phyloP scores from a whole-genome alignment of 2,797 vertebrate genomes.

The Sebastes cheni region DNA sequence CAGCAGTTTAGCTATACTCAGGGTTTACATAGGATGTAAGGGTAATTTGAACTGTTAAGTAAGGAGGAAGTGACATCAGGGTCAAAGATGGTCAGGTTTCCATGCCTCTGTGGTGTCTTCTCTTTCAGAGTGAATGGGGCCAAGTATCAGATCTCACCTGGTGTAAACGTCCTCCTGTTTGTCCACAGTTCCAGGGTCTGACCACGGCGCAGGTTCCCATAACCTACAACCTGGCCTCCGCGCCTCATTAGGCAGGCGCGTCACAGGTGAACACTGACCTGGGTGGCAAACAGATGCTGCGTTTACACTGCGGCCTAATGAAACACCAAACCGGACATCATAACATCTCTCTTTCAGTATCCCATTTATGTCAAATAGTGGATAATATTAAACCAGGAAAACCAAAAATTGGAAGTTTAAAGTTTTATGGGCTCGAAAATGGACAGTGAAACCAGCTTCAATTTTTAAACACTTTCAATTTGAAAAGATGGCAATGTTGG shows the following conservation, averaged over 20 bases:
- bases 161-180: constrained; percentile 61
- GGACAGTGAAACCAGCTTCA: not conserved
- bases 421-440: not conserved
- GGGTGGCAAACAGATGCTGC: constrained; percentile 20
- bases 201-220: constrained; percentile 69
- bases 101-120: constrained; percentile 16
- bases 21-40: constrained; percentile 44
- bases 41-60: constrained; percentile 60
- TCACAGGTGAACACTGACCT: constrained; percentile 48
- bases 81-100: constrained; percentile 62
- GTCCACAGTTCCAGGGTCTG: constrained; percentile 72
- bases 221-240: constrained; percentile 61
- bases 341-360: not conserved
- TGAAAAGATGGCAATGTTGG: not conserved
- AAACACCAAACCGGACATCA: not conserved
- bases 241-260: constrained; percentile 67
- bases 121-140: constrained; percentile 52
- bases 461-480: not conserved
- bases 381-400: not conserved
- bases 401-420: not conserved
- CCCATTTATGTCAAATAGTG: not conserved
- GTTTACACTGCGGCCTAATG: not conserved
- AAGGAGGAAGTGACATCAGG: constrained; percentile 50
- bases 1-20: constrained; percentile 1
- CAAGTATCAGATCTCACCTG: constrained; percentile 72